These are phyloP conservation scores for Hyperoplus lanceolatus DNA, from an alignment of 2,797 vertebrate genomes.

Conservation along the genomic window DNA sequence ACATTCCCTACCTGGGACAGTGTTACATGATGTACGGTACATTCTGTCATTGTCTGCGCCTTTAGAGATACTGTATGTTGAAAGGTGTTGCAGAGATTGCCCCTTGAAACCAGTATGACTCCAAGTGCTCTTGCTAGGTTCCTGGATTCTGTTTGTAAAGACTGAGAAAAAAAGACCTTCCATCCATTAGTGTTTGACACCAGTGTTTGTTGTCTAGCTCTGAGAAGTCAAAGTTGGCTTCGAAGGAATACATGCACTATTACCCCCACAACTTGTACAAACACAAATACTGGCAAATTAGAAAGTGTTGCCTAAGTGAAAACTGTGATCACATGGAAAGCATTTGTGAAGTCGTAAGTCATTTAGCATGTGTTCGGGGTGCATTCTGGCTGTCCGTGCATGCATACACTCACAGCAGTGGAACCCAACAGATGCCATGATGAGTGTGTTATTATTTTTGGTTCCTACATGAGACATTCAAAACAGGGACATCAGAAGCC, in stretches of 20 bases:
- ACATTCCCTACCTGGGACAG: slow-evolving; percentile 58
- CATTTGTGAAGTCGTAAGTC: slow-evolving; percentile 35
- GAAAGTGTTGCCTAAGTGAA: slow-evolving; percentile 18
- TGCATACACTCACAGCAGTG: slow-evolving; percentile 21
- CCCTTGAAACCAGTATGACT: slow-evolving; percentile 50
- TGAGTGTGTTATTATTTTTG: slow-evolving; percentile 32
- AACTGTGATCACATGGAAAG: slow-evolving; percentile 47
- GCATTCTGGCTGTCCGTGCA: slow-evolving; percentile 3
- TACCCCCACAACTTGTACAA: slow-evolving; percentile 23
- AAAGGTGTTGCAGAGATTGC: slow-evolving; percentile 7
- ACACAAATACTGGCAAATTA: slow-evolving; percentile 34
- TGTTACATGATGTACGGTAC: slow-evolving; percentile 64
- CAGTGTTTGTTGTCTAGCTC: slow-evolving; percentile 2
- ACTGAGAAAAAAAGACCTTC: slow-evolving; percentile 10
- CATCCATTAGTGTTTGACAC: not conserved
- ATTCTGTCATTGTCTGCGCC: slow-evolving; percentile 66
- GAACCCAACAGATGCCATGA: slow-evolving; percentile 28
- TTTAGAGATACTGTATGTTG: slow-evolving; percentile 25
- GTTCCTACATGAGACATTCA: slow-evolving; percentile 44
- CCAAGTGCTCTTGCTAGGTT: slow-evolving; percentile 20
- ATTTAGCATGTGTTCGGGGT: slow-evolving; percentile 26
- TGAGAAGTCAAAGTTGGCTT: slow-evolving; percentile 20
- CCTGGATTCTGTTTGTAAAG: slow-evolving; percentile 33
- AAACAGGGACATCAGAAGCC: slow-evolving; percentile 46
- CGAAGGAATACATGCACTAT: slow-evolving; percentile 25